Conservation (phyloP, 2,888 invertebrate genomes). For the Drosophila ochracea region DNA sequence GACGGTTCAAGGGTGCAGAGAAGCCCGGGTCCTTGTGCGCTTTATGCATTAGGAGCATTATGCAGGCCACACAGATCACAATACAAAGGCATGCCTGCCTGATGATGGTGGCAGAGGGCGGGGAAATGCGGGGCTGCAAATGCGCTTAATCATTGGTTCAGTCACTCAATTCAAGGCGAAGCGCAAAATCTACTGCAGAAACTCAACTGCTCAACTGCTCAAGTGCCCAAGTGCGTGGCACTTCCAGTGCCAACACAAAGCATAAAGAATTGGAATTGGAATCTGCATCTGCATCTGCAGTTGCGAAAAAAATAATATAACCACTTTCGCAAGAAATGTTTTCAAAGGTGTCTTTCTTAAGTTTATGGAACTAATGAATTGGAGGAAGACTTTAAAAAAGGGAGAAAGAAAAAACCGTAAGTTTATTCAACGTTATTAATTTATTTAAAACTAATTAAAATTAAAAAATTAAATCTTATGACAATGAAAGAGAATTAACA, state of each 20-base stretch:
- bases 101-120: not conserved
- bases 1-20: conserved; percentile 70
- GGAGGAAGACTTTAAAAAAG: not conserved
- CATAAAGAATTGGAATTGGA: conserved; percentile 44
- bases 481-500: too few species aligned
- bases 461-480: not conserved
- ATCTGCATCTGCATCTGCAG: conserved; percentile 16
- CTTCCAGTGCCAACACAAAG: conserved; percentile 49
- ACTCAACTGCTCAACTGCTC: conserved; percentile 56
- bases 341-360: not conserved
- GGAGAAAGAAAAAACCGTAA: not conserved
- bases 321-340: not conserved
- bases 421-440: not conserved
- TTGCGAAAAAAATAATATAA: not conserved
- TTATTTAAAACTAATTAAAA: not conserved
- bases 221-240: conserved; percentile 41
- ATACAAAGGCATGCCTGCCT: conserved; percentile 12
- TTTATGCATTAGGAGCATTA: conserved; percentile 58
- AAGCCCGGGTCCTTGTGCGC: conserved; percentile 55
- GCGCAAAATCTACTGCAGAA: conserved; percentile 26
- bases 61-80: conserved; percentile 31
- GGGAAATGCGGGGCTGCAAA: conserved; percentile 29
- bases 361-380: not conserved
- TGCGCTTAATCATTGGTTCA: conserved; percentile 69
- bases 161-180: conserved; percentile 61